Evolutionary conservation across 2,797 vertebrate genomes (phyloP), one percentile per base, ranked within the genome.

Genomic region (Zalophus californianus): DNA sequence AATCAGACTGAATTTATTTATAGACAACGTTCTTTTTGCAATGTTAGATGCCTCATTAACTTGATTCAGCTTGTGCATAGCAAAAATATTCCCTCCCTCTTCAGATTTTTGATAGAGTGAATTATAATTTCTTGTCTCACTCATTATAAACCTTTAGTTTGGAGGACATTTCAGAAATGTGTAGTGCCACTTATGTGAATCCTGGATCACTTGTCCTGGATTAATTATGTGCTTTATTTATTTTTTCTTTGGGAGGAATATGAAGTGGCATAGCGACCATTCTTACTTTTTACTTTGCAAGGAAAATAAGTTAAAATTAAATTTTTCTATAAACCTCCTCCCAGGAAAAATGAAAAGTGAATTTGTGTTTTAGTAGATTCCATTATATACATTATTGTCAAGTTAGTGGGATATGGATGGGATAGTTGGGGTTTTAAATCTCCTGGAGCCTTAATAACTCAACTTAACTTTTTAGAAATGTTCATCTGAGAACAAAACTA

Each of bases 21-120:
- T 99, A 99, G 99, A 98, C 98, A 98, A 99, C 97, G 90, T 98
- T 99, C 98, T 99, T 99, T 99, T 99, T 80, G 98, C 99, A 98
- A 97, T 99, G 99, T 99, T 99, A 98, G 99, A 99, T 98, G 98
- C 98, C 98, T 99, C 99, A 99, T 99, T 99, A 99, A 99, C 99
- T 99, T 99, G 99, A 99, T 99, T 99, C 99, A 99, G 98, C 98
- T 98, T 98, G 98, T 98, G 98, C 98, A 99, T 98, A 99, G 99
- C 98, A 99, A 99, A 99, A 99, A 99, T 99, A 98, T 98, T 98
- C 99, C 99, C 98, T 99, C 98, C 98, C 98, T 99, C 98, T 98
- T 99, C 98, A 99, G 98, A 99, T 99, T 99, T 99, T 99, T 99
- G 98, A 99, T 99, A 98, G 98, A 97, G 97, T 97, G 98, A 99